phyloP scores from a whole-genome alignment of 2,888 invertebrate species.

The Brachyptera putata region DNA sequence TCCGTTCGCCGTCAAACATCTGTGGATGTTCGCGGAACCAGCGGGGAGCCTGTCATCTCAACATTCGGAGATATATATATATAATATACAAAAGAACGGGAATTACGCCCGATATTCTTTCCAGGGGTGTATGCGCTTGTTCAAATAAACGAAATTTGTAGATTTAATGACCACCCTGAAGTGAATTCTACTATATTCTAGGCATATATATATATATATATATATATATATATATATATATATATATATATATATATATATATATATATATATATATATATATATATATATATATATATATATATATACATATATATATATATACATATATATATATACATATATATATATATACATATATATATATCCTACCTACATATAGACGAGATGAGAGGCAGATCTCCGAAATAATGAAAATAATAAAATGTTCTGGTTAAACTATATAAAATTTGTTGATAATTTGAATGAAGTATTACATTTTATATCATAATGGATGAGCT shows the following conservation, averaged over 20 bases:
- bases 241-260: background rate
- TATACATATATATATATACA: too few relatives aligned
- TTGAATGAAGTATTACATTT: too few relatives aligned
- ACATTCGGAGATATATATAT: background rate
- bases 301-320: too few relatives aligned
- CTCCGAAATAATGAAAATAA: too few relatives aligned
- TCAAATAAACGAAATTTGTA: background rate
- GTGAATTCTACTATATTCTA: background rate
- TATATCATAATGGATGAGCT: too few relatives aligned
- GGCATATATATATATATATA: background rate
- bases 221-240: background rate
- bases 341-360: too few relatives aligned
- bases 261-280: constrained; percentile 1
- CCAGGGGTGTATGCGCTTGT: background rate
- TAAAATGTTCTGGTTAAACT: too few relatives aligned
- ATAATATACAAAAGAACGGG: background rate
- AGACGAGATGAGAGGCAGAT: too few relatives aligned
- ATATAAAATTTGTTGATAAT: too few relatives aligned
- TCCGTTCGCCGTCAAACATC: background rate
- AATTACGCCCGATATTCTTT: background rate
- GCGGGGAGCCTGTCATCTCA: background rate
- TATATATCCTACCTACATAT: too few relatives aligned
- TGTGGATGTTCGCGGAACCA: background rate
- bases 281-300: constrained; percentile 5
- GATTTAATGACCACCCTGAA: background rate